Conservation (phyloP, 2,888 invertebrate species). For the Drepana falcataria region DNA sequence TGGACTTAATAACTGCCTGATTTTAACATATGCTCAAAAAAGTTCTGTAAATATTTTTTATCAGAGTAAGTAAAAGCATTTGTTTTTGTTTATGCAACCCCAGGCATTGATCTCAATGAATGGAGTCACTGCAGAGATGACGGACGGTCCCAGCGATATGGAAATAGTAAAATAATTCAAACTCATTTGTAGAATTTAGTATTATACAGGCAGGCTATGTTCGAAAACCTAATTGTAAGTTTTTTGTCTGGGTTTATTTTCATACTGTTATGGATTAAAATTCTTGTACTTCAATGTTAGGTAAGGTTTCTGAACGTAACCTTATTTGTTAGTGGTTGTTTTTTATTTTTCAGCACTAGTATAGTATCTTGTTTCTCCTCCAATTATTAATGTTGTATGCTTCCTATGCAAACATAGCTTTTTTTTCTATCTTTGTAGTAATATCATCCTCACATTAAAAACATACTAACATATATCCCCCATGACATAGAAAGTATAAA, state of each 20-base stretch:
- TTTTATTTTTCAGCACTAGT: constrained; percentile 22
- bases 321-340: constrained; percentile 32
- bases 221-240: constrained; percentile 61
- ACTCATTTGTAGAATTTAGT: constrained; percentile 57
- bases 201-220: constrained; percentile 68
- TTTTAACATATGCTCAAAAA: neutral
- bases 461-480: too few relatives aligned
- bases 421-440: constrained; percentile 6
- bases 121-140: constrained; percentile 64
- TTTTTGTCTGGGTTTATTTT: constrained; percentile 8
- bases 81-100: constrained; percentile 61
- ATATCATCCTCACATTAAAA: neutral
- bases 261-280: too few relatives aligned
- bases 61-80: constrained; percentile 35
- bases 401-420: constrained; percentile 19
- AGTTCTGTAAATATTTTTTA: constrained; percentile 5
- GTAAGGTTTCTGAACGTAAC: constrained; percentile 76
- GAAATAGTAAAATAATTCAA: constrained; percentile 64
- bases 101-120: constrained; percentile 73
- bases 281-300: constrained; percentile 28
- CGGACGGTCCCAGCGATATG: constrained; percentile 59
- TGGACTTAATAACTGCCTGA: constrained; percentile 24
- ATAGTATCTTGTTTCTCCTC: constrained; percentile 16
- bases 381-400: constrained; percentile 19
- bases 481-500: too few relatives aligned